Conservation (phyloP, 2,797 vertebrate species). For the Steatocranus sp. region DNA sequence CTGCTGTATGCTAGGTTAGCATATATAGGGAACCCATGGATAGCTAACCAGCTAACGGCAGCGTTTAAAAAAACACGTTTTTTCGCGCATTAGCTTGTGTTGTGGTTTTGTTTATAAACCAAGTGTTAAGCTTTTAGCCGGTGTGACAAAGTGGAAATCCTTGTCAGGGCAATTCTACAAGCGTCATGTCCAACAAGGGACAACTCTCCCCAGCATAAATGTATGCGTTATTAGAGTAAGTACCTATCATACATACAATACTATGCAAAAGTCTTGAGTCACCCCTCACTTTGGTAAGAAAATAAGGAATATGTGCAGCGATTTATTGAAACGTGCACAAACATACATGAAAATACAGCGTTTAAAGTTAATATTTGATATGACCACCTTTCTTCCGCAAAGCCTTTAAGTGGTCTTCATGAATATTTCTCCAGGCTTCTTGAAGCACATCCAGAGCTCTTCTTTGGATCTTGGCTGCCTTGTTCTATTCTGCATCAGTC, state of each 20-base stretch:
- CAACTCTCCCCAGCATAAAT: not conserved
- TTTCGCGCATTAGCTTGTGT: not conserved
- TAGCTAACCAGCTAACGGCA: not conserved
- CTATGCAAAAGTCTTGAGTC: not conserved
- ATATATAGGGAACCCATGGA: not conserved
- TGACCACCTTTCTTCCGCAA: not conserved
- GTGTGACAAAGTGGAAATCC: not conserved
- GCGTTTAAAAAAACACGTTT: not conserved
- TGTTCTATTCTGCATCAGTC: not conserved
- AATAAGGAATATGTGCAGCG: not conserved
- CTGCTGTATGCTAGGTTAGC: not conserved
- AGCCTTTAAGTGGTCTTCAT: not conserved
- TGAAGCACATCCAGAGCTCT: not conserved
- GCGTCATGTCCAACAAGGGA: not conserved
- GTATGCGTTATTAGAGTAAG: not conserved
- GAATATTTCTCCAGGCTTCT: not conserved
- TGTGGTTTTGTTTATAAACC: not conserved
- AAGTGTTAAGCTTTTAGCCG: not conserved
- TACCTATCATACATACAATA: not conserved
- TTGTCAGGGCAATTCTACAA: not conserved
- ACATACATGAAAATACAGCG: not conserved
- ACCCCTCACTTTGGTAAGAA: not conserved
- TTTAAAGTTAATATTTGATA: not conserved
- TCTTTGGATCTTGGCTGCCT: not conserved
- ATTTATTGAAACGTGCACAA: not conserved